Conservation (phyloP, 2,888 invertebrate genomes). For the Thymelicus lineola region DNA sequence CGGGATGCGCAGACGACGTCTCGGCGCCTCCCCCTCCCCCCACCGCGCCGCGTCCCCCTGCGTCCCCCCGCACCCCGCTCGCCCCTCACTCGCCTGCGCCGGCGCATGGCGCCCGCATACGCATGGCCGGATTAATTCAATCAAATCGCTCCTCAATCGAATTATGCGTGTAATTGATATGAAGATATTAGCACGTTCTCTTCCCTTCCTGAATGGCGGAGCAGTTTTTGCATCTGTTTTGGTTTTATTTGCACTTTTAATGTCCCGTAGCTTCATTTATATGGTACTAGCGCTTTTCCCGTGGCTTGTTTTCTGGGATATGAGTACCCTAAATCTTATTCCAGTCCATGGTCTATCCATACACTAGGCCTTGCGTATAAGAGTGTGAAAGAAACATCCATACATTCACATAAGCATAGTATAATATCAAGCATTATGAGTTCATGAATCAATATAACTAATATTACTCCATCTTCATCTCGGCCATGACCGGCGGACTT, state of each 20-base stretch:
- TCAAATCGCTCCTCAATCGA: constrained; percentile 33
- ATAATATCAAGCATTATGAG: no score
- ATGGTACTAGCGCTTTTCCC: no score
- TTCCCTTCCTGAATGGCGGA: constrained; percentile 18
- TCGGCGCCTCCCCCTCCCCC: constrained; percentile 55
- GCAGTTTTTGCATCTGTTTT: not conserved
- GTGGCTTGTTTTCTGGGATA: no score
- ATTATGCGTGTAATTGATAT: constrained; percentile 37
- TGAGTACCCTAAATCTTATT: no score
- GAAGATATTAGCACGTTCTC: constrained; percentile 33
- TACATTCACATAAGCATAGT: no score
- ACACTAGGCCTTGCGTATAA: no score
- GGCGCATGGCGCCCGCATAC: constrained; percentile 47
- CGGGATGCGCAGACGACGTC: constrained; percentile 82
- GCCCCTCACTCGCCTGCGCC: constrained; percentile 40
- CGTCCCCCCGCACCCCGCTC: constrained; percentile 42
- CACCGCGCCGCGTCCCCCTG: constrained; percentile 40
- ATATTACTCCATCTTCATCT: no score
- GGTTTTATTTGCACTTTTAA: constrained; percentile 3
- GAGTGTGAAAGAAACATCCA: no score
- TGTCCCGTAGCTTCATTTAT: no score
- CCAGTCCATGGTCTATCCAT: no score
- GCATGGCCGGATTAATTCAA: constrained; percentile 52
- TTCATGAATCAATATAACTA: no score
- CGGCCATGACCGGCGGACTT: no score